These are phyloP conservation scores for Bos indicus DNA, from an alignment of 2,113 vertebrate genomes.

Conservation along the genomic window DNA sequence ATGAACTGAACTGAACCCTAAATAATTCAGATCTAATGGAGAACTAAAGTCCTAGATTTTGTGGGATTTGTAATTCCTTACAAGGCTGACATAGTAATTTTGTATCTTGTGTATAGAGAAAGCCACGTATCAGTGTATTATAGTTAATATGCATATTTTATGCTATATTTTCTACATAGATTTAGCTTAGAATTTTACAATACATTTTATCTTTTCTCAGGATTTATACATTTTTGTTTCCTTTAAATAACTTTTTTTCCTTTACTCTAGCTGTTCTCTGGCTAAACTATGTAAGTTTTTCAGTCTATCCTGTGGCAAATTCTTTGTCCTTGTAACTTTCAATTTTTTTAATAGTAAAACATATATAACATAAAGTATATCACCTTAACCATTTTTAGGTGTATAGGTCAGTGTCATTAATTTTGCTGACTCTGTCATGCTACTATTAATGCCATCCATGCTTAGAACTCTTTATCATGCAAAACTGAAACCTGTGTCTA, in stretches of 20 bases:
- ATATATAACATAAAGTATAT: neutral
- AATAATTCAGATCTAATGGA: too few species aligned
- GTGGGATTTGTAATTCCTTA: too few species aligned
- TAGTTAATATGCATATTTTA: neutral
- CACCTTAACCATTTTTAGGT: neutral
- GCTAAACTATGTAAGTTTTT: neutral
- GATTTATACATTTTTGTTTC: neutral
- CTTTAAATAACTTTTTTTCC: neutral
- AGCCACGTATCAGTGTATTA: too few species aligned
- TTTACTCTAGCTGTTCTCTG: neutral
- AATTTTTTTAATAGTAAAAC: neutral
- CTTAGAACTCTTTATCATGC: neutral
- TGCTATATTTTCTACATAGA: neutral
- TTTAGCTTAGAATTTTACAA: neutral
- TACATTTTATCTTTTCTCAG: neutral
- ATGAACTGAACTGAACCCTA: neutral
- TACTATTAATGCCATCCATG: neutral
- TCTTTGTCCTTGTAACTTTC: neutral
- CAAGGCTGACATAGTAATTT: too few species aligned
- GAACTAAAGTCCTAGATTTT: too few species aligned
- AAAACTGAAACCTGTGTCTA: neutral
- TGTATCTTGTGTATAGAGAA: too few species aligned
- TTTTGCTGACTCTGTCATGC: neutral
- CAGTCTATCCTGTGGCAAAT: neutral
- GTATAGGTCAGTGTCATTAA: neutral